Evolutionary conservation across 2,797 vertebrate genomes (phyloP).

Genomic region (Centropyge bicolor): DNA sequence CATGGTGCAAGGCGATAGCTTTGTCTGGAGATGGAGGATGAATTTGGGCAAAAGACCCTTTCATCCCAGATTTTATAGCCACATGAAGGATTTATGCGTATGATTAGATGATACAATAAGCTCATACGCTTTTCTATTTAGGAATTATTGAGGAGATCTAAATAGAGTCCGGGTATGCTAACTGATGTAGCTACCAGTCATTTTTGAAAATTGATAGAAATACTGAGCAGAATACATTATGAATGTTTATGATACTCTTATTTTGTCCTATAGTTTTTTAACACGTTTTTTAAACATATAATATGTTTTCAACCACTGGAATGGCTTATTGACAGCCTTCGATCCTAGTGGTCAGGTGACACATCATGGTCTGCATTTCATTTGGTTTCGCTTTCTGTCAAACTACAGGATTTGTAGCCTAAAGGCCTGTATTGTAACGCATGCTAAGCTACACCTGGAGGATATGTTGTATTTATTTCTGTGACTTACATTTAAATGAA

Average conservation of each 20-base stretch:
- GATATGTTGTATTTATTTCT: background rate
- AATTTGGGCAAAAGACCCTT: fast-evolving
- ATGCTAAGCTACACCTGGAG: no score
- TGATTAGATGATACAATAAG: background rate
- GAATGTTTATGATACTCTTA: background rate
- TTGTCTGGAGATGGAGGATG: background rate
- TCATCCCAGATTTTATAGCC: no score
- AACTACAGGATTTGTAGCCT: background rate
- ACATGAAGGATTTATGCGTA: no score
- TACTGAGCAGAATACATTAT: background rate
- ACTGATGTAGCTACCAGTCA: background rate
- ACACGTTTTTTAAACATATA: background rate
- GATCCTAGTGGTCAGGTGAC: background rate
- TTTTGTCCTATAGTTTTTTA: background rate
- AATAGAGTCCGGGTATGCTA: background rate
- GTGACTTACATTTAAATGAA: background rate
- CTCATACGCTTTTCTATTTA: no score
- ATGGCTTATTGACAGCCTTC: background rate
- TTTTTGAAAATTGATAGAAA: background rate
- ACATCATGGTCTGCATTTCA: background rate
- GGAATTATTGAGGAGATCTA: background rate
- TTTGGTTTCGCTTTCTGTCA: background rate
- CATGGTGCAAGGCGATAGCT: conserved; percentile 22
- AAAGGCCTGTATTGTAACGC: background rate
- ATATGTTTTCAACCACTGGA: background rate